Evolutionary conservation across 1,140 invertebrate species (phyloP).

Genomic region (Magallana gigas): DNA sequence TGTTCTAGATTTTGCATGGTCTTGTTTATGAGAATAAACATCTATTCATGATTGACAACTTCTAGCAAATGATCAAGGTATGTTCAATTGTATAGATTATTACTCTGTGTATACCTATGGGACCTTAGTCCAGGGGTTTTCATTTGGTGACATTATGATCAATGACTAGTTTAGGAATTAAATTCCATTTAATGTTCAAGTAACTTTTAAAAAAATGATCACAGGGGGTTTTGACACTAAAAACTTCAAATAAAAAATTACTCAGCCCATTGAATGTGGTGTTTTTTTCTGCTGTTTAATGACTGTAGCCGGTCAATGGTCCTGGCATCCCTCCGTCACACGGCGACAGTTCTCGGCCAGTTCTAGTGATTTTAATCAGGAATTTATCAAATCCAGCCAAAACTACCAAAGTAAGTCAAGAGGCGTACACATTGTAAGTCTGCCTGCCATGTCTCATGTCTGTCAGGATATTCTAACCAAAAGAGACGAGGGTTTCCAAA

Average conservation of each 20-base stretch:
- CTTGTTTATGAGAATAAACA: background rate
- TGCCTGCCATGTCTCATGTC: background rate
- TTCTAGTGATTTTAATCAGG: slow-evolving; percentile 28
- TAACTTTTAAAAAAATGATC: too few relatives aligned
- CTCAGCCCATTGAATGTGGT: background rate
- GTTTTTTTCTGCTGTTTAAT: background rate
- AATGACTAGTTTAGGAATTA: too few relatives aligned
- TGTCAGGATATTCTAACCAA: background rate
- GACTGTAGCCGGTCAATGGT: slow-evolving; percentile 1
- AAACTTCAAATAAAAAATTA: too few relatives aligned
- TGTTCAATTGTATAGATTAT: too few relatives aligned
- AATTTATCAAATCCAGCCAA: slow-evolving; percentile 36
- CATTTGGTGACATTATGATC: too few relatives aligned
- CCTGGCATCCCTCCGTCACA: background rate
- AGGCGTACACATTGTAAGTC: background rate
- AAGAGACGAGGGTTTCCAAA: slow-evolving; percentile 1
- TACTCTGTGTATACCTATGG: too few relatives aligned
- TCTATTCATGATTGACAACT: too few relatives aligned
- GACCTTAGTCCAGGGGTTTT: too few relatives aligned
- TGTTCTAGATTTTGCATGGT: background rate
- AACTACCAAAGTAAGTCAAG: slow-evolving; percentile 17
- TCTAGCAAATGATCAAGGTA: too few relatives aligned
- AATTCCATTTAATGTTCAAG: too few relatives aligned
- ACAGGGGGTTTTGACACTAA: too few relatives aligned
- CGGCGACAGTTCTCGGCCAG: background rate